Conservation (phyloP, 1,140 invertebrate species). For the Caenorhabditis inopinata region DNA sequence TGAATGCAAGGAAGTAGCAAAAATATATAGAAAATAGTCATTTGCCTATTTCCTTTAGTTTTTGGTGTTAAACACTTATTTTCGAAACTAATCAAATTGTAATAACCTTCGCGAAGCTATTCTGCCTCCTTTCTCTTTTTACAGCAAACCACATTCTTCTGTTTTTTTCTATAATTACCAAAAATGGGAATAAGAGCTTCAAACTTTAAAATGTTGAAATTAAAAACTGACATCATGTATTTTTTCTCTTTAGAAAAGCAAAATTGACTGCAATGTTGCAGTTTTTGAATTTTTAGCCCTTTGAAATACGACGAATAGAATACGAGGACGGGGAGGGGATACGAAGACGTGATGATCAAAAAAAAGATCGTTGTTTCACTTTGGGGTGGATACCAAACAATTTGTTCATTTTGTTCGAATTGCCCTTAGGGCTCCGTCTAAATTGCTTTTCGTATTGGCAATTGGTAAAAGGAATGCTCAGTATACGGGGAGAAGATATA, state of each 20-base stretch:
- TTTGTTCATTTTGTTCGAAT: slow-evolving; percentile 34
- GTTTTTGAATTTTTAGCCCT: slow-evolving; percentile 1
- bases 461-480: slow-evolving; percentile 28
- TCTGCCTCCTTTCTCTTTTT: not conserved
- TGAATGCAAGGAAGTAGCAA: too few species aligned
- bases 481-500: not conserved
- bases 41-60: too few species aligned
- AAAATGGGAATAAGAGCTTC: not conserved
- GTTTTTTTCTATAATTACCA: not conserved
- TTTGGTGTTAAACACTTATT: slow-evolving; percentile 27
- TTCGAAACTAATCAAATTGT: slow-evolving; percentile 25
- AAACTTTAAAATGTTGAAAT: not conserved
- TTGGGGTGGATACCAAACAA: slow-evolving; percentile 26
- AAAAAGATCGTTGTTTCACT: slow-evolving; percentile 29
- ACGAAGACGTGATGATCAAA: not conserved
- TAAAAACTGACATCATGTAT: not conserved
- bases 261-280: not conserved
- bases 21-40: too few species aligned
- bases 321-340: not conserved
- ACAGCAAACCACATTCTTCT: not conserved
- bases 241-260: not conserved
- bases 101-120: not conserved
- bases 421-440: slow-evolving; percentile 22
- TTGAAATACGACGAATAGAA: not conserved
- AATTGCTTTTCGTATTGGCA: slow-evolving; percentile 30